A percentile compares a stretch with the other conserved stretches of the same genome.
Conservation (phyloP, 2,888 invertebrate species). For the Tetragnatha montana region DNA sequence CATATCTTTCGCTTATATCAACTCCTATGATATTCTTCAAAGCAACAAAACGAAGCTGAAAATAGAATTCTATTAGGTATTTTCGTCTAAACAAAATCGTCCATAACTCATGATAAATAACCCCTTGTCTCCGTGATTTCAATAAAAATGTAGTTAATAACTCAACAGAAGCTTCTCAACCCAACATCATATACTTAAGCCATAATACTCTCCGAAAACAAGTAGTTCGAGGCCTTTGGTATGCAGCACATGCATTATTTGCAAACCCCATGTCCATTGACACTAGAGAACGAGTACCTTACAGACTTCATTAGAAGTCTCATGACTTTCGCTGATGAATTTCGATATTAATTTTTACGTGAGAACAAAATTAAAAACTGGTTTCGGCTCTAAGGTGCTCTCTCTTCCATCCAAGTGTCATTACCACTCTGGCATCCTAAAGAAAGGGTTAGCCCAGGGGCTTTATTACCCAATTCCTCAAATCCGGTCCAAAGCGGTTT, state of each 20-base stretch:
- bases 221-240: not conserved
- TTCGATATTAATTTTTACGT: constrained; percentile 5
- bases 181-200: no score
- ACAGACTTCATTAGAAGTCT: not conserved
- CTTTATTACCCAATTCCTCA: not conserved
- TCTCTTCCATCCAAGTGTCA: constrained; percentile 18
- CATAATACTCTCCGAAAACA: no score
- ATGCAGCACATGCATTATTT: not conserved
- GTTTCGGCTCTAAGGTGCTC: constrained; percentile 25
- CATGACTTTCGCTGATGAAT: not conserved
- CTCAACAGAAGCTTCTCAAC: no score
- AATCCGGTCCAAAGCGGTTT: constrained; percentile 59
- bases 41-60: no score
- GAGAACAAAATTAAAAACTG: constrained; percentile 34
- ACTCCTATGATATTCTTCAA: no score
- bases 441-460: constrained; percentile 3
- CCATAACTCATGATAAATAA: no score
- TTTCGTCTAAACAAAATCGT: no score
- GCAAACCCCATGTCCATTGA: not conserved
- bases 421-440: constrained; percentile 12
- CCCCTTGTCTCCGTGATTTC: no score
- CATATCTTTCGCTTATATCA: no score
- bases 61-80: no score
- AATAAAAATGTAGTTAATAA: no score
- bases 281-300: not conserved